These are phyloP conservation scores for Labeo catla DNA, from an alignment of 2,113 vertebrate species.

Conservation along the genomic window DNA sequence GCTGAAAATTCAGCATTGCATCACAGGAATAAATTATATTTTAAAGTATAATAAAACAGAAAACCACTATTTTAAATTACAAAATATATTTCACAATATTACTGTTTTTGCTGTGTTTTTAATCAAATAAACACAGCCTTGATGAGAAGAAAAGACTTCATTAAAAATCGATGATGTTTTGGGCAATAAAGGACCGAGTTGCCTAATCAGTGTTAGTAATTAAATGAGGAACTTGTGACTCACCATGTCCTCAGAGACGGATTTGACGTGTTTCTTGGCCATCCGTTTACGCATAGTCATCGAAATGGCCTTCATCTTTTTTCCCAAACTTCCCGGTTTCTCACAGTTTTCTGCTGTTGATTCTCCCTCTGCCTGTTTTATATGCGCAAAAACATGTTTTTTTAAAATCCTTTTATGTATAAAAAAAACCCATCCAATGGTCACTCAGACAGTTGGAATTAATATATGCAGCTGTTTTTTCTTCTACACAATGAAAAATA, in stretches of 20 bases:
- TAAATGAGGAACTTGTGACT: constrained; percentile 60
- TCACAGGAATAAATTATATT: no score
- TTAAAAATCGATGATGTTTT: no score
- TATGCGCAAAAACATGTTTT: constrained; percentile 32
- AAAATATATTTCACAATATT: no score
- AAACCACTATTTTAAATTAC: no score
- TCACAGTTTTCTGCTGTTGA: constrained; percentile 74
- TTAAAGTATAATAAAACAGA: no score
- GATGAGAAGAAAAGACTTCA: no score
- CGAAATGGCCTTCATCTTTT: constrained; percentile 95
- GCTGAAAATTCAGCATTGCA: no score
- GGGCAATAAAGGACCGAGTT: background rate
- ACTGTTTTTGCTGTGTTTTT: no score
- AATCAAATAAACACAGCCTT: no score
- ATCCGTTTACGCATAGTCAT: constrained; percentile 93
- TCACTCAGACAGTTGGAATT: background rate
- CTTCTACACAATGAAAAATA: background rate
- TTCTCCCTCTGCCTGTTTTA: constrained; percentile 77
- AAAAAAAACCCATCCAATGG: constrained; percentile 4
- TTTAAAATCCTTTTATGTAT: background rate
- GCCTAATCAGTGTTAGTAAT: constrained; percentile 1
- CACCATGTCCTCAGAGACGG: constrained; percentile 87
- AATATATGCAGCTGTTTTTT: background rate
- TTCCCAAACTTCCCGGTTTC: constrained; percentile 84
- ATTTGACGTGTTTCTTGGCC: constrained; percentile 88